A percentile compares a stretch with the other conserved stretches of the same genome.
Conservation (phyloP, 1,140 invertebrate species). For the Calliopsis andreniformis region DNA sequence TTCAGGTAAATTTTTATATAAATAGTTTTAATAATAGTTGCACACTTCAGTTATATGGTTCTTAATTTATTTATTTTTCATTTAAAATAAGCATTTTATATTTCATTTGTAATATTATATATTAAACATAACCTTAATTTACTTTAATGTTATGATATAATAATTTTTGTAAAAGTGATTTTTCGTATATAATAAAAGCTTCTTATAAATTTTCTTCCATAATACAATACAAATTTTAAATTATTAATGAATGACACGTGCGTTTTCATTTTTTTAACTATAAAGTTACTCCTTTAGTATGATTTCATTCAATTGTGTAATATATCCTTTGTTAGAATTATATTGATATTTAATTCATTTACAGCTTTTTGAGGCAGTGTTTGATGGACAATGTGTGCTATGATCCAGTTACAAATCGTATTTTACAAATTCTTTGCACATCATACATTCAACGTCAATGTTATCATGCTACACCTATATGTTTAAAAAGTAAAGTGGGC, state of each 20-base stretch:
- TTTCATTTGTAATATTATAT: neutral
- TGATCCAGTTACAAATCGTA: conserved; percentile 34
- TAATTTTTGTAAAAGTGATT: neutral
- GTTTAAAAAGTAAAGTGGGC: conserved; percentile 54
- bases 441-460: conserved; percentile 53
- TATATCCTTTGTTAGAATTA: neutral
- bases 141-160: neutral
- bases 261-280: neutral
- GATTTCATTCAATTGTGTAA: neutral
- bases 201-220: too few species aligned
- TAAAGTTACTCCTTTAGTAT: neutral
- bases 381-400: neutral
- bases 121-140: conserved; percentile 33
- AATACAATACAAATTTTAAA: neutral
- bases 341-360: conserved; percentile 20
- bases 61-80: neutral
- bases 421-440: conserved; percentile 19
- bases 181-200: neutral
- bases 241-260: too few species aligned
- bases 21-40: neutral
- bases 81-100: neutral
- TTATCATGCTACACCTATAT: conserved; percentile 64
- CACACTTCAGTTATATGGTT: neutral
- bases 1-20: conserved; percentile 35
- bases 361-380: conserved; percentile 39